These are phyloP conservation scores for Prosapia bicincta DNA, from an alignment of 2,888 invertebrate species.

Conservation along the genomic window DNA sequence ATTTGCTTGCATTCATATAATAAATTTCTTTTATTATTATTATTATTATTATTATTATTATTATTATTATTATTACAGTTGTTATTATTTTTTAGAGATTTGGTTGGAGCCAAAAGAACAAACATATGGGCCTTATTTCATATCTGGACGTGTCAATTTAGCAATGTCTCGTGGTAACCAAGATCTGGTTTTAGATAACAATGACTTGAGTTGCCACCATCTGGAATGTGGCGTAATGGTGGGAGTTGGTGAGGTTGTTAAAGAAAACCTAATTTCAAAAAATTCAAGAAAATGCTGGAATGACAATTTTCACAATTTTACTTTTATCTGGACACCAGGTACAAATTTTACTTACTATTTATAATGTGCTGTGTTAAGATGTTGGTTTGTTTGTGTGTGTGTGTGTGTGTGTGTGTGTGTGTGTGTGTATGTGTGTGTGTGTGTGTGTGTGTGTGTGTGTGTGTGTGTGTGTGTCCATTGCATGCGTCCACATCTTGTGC, in stretches of 20 bases:
- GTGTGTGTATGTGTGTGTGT: too few species aligned
- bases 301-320: conserved; percentile 61
- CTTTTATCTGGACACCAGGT: not conserved
- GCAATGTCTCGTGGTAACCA: not conserved
- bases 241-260: not conserved
- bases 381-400: too few species aligned
- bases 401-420: too few species aligned
- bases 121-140: not conserved
- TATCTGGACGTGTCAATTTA: not conserved
- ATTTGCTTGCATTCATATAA: too few species aligned
- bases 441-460: too few species aligned
- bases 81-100: not conserved
- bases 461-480: not conserved
- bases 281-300: conserved; percentile 48
- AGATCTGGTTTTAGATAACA: not conserved
- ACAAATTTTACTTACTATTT: not conserved
- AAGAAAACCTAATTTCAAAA: not conserved
- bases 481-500: too few species aligned
- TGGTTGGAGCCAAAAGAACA: not conserved
- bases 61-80: too few species aligned
- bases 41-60: too few species aligned
- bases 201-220: not conserved
- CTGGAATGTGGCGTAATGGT: not conserved
- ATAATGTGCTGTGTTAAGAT: too few species aligned
- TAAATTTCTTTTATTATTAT: too few species aligned